phyloP scores from a whole-genome alignment of 2,888 invertebrate species.

The Napeogenes inachia region DNA sequence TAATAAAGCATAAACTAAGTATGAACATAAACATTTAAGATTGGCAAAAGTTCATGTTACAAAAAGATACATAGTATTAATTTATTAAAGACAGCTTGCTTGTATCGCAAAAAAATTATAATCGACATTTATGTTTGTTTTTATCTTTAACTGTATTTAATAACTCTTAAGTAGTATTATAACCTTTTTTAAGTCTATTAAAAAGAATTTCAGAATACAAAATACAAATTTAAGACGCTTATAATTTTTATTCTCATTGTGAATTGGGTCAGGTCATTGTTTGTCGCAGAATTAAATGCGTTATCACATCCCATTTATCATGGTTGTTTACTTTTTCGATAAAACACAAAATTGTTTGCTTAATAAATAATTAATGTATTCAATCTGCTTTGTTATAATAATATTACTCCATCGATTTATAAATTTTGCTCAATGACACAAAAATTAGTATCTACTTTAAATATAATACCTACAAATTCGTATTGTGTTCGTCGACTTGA shows the following conservation, averaged over 20 bases:
- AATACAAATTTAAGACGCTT: not conserved
- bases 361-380: constrained; percentile 24
- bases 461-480: not conserved
- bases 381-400: constrained; percentile 10
- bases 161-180: constrained; percentile 9
- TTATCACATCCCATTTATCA: constrained; percentile 24
- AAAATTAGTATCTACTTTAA: not conserved
- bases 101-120: no score
- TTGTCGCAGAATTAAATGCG: constrained; percentile 27
- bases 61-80: no score
- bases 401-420: no score
- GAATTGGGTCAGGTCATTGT: constrained; percentile 26
- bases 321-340: constrained; percentile 20
- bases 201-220: not conserved
- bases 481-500: constrained; percentile 15
- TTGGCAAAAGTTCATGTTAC: no score
- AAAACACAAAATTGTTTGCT: constrained; percentile 17
- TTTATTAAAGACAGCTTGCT: no score
- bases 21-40: no score
- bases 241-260: not conserved
- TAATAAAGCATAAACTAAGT: no score
- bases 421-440: no score
- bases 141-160: no score
- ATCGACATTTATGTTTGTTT: no score
- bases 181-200: no score